phyloP scores from a whole-genome alignment of 2,888 invertebrate genomes.

The Athripsodes cinereus region DNA sequence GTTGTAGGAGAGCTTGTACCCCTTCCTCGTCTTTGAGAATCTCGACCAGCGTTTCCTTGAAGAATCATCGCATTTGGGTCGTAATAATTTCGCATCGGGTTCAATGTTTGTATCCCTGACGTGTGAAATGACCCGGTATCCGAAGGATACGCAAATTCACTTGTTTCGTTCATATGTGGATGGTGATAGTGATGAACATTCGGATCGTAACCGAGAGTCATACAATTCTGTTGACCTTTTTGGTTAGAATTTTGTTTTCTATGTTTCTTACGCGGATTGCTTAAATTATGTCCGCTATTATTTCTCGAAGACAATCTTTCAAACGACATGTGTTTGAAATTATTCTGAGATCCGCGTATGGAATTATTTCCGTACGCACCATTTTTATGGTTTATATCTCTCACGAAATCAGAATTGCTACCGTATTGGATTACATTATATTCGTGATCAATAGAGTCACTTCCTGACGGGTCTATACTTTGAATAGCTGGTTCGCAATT shows the following conservation, averaged over 20 bases:
- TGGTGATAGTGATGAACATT: slow-evolving; percentile 49
- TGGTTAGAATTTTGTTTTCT: slow-evolving; percentile 36
- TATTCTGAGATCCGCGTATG: slow-evolving; percentile 46
- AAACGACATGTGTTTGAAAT: slow-evolving; percentile 49
- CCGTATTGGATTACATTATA: slow-evolving; percentile 51
- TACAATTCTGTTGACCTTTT: slow-evolving; percentile 51
- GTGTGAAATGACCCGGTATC: slow-evolving; percentile 49
- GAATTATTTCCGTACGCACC: slow-evolving; percentile 33
- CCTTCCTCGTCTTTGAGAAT: slow-evolving; percentile 37
- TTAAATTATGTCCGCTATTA: slow-evolving; percentile 37
- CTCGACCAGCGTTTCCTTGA: slow-evolving; percentile 36
- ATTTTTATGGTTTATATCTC: slow-evolving; percentile 52
- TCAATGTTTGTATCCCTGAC: slow-evolving; percentile 48
- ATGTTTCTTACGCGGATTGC: slow-evolving; percentile 47
- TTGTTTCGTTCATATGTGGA: slow-evolving; percentile 48
- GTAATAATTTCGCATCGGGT: slow-evolving; percentile 49
- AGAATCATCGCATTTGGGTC: slow-evolving; percentile 30
- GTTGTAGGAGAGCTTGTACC: slow-evolving; percentile 43
- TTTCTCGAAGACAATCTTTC: slow-evolving; percentile 48
- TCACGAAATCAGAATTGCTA: slow-evolving; percentile 46
- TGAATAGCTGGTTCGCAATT: slow-evolving; percentile 50
- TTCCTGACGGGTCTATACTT: slow-evolving; percentile 40
- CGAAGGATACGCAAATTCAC: slow-evolving; percentile 39
- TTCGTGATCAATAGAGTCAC: slow-evolving; percentile 48
- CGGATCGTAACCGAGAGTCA: slow-evolving; percentile 55